A percentile compares a stretch with the other conserved stretches of the same genome.
Conservation (phyloP, 2,113 vertebrate genomes). For the Dicerorhinus sumatrensis region DNA sequence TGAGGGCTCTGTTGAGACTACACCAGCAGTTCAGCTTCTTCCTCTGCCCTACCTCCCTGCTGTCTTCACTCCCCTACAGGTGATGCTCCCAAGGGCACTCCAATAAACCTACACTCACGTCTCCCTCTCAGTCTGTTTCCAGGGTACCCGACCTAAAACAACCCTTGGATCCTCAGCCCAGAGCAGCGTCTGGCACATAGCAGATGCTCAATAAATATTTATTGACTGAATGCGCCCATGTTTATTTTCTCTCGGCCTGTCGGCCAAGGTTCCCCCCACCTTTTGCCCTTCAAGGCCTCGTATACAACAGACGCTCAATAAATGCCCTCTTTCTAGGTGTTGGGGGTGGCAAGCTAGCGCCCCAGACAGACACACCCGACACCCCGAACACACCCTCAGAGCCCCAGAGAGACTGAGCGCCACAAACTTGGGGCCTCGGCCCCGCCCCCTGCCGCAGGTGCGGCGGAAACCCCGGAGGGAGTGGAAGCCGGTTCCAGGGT, state of each 20-base stretch:
- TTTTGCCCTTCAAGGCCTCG: neutral
- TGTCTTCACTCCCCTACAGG: neutral
- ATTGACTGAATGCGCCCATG: neutral
- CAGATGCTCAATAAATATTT: conserved; percentile 17
- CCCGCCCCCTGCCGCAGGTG: neutral
- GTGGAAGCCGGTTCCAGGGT: neutral
- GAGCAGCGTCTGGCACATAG: neutral
- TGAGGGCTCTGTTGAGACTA: neutral
- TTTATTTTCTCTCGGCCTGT: neutral
- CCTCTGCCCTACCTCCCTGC: neutral
- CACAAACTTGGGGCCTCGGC: neutral
- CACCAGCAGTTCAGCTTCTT: neutral
- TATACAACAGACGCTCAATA: conserved; percentile 17
- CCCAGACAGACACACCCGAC: neutral
- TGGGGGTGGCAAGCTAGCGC: neutral
- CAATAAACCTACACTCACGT: neutral
- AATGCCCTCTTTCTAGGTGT: neutral
- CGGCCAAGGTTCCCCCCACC: neutral
- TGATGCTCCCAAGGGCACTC: neutral
- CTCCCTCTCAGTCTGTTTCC: neutral
- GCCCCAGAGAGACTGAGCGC: neutral
- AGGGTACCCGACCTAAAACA: neutral
- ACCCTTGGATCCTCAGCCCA: neutral
- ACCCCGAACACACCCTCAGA: neutral
- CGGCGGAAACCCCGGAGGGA: accelerated